Evolutionary conservation across 92 coral and sea anemone genomes (phyloP).

Genomic region (Siderastrea siderea): DNA sequence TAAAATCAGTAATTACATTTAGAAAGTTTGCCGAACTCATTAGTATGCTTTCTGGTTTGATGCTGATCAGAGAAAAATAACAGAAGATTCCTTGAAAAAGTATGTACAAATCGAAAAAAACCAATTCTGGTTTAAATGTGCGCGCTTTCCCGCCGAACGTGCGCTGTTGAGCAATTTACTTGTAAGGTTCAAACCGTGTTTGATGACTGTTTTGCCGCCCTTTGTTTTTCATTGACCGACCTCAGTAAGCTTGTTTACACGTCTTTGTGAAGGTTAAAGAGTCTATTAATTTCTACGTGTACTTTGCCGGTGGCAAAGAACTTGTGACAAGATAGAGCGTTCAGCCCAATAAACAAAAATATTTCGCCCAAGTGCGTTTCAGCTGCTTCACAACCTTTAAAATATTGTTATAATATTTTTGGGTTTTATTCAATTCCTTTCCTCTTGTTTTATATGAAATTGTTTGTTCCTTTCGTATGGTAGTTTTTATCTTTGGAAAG

Average conservation of each 20-base stretch:
- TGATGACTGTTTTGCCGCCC: background rate
- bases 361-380: too few relatives aligned
- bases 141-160: background rate
- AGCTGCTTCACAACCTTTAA: background rate
- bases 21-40: slow-evolving; percentile 34
- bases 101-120: background rate
- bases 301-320: background rate
- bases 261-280: slow-evolving; percentile 13
- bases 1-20: slow-evolving; percentile 26
- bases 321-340: background rate
- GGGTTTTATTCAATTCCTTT: background rate
- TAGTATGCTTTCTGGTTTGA: background rate
- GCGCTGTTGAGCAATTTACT: background rate
- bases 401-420: background rate
- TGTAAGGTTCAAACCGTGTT: background rate
- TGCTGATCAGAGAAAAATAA: background rate
- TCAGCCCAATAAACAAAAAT: background rate
- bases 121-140: background rate
- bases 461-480: background rate
- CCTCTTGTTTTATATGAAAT: background rate
- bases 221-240: slow-evolving; percentile 8
- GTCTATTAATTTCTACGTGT: slow-evolving; percentile 14
- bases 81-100: background rate
- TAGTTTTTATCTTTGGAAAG: slow-evolving; percentile 24
- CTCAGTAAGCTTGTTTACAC: slow-evolving; percentile 2